These are phyloP conservation scores for Lordiphosa collinella DNA, from an alignment of 1,140 invertebrate genomes.

Conservation along the genomic window DNA sequence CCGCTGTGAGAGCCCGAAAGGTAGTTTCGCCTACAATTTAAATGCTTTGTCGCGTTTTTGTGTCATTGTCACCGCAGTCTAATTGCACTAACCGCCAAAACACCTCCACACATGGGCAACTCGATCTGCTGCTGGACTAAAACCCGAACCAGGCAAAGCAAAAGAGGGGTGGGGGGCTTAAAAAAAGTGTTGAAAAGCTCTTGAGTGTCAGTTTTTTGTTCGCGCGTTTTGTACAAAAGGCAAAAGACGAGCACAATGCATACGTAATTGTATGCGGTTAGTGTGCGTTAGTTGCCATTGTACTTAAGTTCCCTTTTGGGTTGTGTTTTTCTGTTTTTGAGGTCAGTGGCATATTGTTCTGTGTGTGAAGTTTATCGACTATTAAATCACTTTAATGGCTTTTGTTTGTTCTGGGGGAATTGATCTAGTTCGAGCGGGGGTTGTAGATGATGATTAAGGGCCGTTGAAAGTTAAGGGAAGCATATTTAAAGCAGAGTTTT, in stretches of 20 bases:
- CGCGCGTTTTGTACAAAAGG: slow-evolving; percentile 39
- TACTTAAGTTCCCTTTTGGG: slow-evolving; percentile 5
- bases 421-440: slow-evolving; percentile 14
- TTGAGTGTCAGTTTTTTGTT: slow-evolving; percentile 55
- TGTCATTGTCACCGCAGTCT: slow-evolving; percentile 72
- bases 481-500: no score
- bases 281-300: slow-evolving; percentile 38
- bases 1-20: slow-evolving; percentile 20
- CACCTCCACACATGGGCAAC: not conserved
- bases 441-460: slow-evolving; percentile 2
- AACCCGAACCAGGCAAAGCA: no score
- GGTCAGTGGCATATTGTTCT: slow-evolving; percentile 31
- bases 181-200: slow-evolving; percentile 54
- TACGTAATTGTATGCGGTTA: slow-evolving; percentile 72
- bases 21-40: slow-evolving; percentile 21
- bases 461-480: not conserved
- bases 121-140: not conserved
- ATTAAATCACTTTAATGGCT: slow-evolving; percentile 73
- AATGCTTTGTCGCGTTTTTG: slow-evolving; percentile 64
- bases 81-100: slow-evolving; percentile 67
- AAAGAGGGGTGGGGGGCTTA: not conserved
- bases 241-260: slow-evolving; percentile 66
- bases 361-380: slow-evolving; percentile 62
- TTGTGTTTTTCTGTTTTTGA: slow-evolving; percentile 34
- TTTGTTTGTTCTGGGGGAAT: slow-evolving; percentile 17